These are phyloP conservation scores for Potamarius usumacintae DNA, from an alignment of 2,113 vertebrate genomes.

Conservation along the genomic window DNA sequence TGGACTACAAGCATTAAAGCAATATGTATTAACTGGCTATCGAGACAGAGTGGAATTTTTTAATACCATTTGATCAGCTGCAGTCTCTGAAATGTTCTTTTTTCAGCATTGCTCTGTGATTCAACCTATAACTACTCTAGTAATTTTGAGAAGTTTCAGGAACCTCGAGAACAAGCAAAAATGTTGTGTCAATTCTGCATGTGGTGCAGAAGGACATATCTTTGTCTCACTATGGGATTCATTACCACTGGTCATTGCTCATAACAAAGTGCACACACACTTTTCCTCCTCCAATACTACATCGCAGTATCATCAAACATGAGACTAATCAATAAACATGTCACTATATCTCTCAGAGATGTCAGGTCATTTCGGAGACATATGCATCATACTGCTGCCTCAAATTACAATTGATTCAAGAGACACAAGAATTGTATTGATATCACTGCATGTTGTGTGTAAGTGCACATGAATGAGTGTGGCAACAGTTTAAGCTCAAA, in stretches of 20 bases:
- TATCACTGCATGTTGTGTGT: slow-evolving; percentile 26
- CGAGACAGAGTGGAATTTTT: not conserved
- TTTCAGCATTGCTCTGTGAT: not conserved
- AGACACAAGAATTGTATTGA: slow-evolving; percentile 12
- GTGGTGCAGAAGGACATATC: too few relatives aligned
- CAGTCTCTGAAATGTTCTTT: not conserved
- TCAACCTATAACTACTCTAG: not conserved
- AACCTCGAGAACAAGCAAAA: not conserved
- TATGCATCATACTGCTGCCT: slow-evolving; percentile 44
- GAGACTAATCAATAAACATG: slow-evolving; percentile 44
- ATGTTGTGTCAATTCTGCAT: not conserved
- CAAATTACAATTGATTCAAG: slow-evolving; percentile 53
- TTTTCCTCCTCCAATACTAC: slow-evolving; percentile 23
- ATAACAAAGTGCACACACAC: not conserved
- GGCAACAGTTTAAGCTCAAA: not conserved
- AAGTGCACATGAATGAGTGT: not conserved
- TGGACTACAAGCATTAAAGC: not conserved
- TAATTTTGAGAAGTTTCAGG: not conserved
- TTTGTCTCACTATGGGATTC: not conserved
- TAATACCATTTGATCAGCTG: not conserved
- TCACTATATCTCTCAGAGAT: slow-evolving; percentile 36
- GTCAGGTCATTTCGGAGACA: slow-evolving; percentile 33
- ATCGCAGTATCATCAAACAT: slow-evolving; percentile 28
- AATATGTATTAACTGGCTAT: not conserved
- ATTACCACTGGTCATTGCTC: not conserved